Base-by-base conservation (phyloP, 2,888 invertebrate genomes). In the Hermaeophaga mercurialis region DNA sequence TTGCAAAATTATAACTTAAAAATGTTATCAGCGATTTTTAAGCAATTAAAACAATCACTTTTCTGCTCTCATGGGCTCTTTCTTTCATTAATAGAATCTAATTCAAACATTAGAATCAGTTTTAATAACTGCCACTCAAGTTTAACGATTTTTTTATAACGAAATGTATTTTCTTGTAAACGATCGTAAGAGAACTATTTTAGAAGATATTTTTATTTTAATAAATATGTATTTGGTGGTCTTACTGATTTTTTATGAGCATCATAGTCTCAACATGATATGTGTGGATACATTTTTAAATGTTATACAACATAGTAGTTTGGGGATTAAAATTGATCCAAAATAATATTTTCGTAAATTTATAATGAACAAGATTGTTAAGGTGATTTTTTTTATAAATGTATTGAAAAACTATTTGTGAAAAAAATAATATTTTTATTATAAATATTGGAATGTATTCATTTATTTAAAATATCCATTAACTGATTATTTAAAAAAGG, bases 221-320 rank as follows among this genome's bases (percentile, higher is more conserved):
- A 17, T 36, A 36, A 12, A 12, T 38, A 38, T 15, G 15, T 15
- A 9, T 41, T n/a, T n/a, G n/a, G 6, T 41, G 41, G 24, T 41
- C 19, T 41, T n/a, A 41, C 18, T 38, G 15, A 22, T 8, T 41
- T 39, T 41, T 41, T 3, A 41, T 22, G 48, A 38, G 15, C 34
- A 19, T 24, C 22, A 9, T 36, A 48, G 48, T 48, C 36, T 22
- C 36, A 48, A n/a, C 24, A 36, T 48, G 48, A 48, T 48, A 48
- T 48, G 48, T 48, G 19, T 36, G 38, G 38, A 26, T 38, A n/a
- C n/a, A n/a, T n/a, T n/a, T n/a, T n/a, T n/a, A n/a, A n/a, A n/a
- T n/a, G n/a, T n/a, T n/a, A n/a, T n/a, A n/a, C n/a, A n/a, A n/a
- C n/a, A n/a, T n/a, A n/a, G n/a, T n/a, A n/a, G n/a, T n/a, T n/a